Conservation (phyloP, 2,797 vertebrate genomes). For the Peromyscus eremicus region DNA sequence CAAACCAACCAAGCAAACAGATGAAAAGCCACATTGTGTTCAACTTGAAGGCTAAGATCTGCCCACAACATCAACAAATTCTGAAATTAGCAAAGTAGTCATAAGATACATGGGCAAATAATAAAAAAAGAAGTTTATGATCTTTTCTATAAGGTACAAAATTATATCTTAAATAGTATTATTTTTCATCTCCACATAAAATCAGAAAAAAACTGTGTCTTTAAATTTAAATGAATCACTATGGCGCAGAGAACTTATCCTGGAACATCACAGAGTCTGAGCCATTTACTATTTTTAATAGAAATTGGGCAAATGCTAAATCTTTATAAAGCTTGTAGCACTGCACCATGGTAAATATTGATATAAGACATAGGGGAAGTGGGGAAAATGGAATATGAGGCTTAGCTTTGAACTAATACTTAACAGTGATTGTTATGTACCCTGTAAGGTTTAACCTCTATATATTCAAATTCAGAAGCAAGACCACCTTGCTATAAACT, state of each 20-base stretch:
- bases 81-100: neutral
- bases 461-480: neutral
- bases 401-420: neutral
- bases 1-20: neutral
- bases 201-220: neutral
- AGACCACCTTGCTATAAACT: neutral
- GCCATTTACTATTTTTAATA: neutral
- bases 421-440: neutral
- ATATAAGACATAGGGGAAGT: neutral
- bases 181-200: neutral
- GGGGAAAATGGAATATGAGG: neutral
- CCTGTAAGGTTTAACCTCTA: neutral
- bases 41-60: neutral
- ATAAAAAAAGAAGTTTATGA: neutral
- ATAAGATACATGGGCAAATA: neutral
- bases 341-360: neutral
- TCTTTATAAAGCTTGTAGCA: neutral
- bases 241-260: no score
- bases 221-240: neutral
- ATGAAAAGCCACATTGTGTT: no score
- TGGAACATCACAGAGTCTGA: neutral
- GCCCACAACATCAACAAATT: neutral
- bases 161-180: neutral
- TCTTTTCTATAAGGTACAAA: neutral
- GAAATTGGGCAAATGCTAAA: neutral